A percentile compares a stretch with the other conserved stretches of the same genome.
Conservation (phyloP, 2,888 invertebrate species). For the Oeneis ivallda region DNA sequence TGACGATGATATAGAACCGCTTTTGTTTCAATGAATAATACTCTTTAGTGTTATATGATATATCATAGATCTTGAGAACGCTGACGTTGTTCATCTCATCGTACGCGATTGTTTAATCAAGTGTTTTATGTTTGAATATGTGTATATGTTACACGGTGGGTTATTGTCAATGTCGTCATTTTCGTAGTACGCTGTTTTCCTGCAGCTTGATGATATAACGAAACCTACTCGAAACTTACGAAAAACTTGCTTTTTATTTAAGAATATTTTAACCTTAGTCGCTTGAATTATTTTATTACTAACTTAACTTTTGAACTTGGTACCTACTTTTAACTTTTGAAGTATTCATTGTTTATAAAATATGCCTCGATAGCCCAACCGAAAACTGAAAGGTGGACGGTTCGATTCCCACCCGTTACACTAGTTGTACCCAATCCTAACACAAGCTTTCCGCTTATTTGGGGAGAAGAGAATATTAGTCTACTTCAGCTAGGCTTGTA, state of each 20-base stretch:
- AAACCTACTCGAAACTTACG: not conserved
- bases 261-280: too few relatives aligned
- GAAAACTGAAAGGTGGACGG: too few relatives aligned
- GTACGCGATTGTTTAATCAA: slow-evolving; percentile 32
- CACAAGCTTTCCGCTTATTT: too few relatives aligned
- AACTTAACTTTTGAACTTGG: too few relatives aligned
- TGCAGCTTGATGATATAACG: not conserved
- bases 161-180: slow-evolving; percentile 35
- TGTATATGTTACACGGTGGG: slow-evolving; percentile 11
- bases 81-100: slow-evolving; percentile 21
- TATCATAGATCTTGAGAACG: slow-evolving; percentile 28
- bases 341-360: too few relatives aligned
- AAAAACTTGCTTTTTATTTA: too few relatives aligned
- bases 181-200: slow-evolving; percentile 33
- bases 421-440: too few relatives aligned
- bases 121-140: slow-evolving; percentile 24
- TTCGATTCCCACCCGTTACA: too few relatives aligned
- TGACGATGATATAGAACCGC: slow-evolving; percentile 25
- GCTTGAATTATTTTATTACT: not conserved
- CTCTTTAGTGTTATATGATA: slow-evolving; percentile 20
- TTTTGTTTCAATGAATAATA: slow-evolving; percentile 35
- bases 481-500: too few relatives aligned
- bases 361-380: too few relatives aligned
- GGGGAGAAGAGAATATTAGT: too few relatives aligned
- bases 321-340: too few relatives aligned